Percentiles rank a stretch among this genome's conserved stretches.
Evolutionary conservation across 2,797 vertebrate genomes (phyloP).

Genomic region (Morus bassanus): DNA sequence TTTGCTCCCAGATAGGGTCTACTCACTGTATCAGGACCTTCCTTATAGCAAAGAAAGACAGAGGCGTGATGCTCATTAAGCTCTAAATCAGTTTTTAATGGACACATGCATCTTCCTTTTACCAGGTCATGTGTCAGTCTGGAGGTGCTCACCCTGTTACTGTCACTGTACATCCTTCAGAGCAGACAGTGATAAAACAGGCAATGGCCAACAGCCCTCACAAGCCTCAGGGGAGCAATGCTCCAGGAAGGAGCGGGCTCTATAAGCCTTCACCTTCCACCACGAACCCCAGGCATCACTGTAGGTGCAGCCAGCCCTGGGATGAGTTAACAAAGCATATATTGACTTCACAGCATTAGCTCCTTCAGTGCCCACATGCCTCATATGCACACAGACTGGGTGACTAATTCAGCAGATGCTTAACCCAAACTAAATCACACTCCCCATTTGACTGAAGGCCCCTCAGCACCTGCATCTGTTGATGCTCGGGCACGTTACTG

Average conservation of each 20-base stretch:
- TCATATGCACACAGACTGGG: neutral
- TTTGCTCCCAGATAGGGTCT: neutral
- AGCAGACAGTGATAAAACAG: neutral
- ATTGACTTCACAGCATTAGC: neutral
- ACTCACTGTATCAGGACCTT: neutral
- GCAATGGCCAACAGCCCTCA: neutral
- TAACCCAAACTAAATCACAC: neutral
- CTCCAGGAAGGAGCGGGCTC: neutral
- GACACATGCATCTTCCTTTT: neutral
- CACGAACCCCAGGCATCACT: neutral
- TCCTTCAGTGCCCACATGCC: neutral
- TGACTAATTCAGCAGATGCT: neutral
- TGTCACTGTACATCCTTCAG: neutral
- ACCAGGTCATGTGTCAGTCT: neutral
- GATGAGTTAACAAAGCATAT: accelerated
- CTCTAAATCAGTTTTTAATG: neutral
- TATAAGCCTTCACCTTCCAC: neutral
- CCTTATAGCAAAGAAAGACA: neutral
- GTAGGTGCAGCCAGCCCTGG: neutral
- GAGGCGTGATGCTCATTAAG: neutral
- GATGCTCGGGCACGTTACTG: neutral
- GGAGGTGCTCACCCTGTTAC: neutral
- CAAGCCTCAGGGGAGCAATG: neutral
- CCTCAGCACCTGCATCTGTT: neutral
- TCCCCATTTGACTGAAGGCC: neutral